Base-by-base conservation (phyloP, 2,888 invertebrate species). In the Artemia sinica region DNA sequence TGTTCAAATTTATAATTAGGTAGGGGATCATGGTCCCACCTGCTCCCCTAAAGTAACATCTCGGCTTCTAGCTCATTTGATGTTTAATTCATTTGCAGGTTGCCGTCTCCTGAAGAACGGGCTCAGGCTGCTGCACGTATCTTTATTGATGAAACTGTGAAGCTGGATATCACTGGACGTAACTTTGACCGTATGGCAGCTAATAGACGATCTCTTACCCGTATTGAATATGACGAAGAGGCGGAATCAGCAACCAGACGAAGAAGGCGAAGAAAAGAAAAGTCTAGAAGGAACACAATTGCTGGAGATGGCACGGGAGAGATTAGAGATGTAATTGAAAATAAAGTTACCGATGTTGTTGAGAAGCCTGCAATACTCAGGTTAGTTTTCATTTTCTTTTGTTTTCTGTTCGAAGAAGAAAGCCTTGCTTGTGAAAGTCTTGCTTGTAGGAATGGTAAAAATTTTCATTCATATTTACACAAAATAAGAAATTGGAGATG, bases 141-240 rank as follows among this genome's bases (percentile, higher is more conserved):
- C 67, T 92, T 89, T 81, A 89, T 89, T 69, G 88, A 90, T 73
- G 87, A 90, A 82, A 80, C 92, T 72, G 87, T 95, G 71, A 85
- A 88, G 71, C 91, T 95, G 75, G 92, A 95, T 80, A 86, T 89
- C 69, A 88, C 90, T 72, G 93, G 93, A 68, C 84, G 84, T 75
- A 85, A 87, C 77, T 94, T 94, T 82, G 86, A 89, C 76, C 84
- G 93, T 74, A 90, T 93, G 90, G 88, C 89, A 75, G 84, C 83
- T 75, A 86, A 89, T 72, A 83, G 94, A 72, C 86, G 89, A 77
- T 92, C 93, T 63, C 82, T 92, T 73, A 78, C 84, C 69, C 84
- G 85, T 75, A 80, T 83, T 71, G 83, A 82, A 66, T 69, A 69
- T 41, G 70, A 67, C 12, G 58, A 66, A n/a, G 69, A 28, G 50